These are phyloP conservation scores for Drosophila nr. perissopoda DNA, from an alignment of 2,888 invertebrate genomes.

Conservation along the genomic window DNA sequence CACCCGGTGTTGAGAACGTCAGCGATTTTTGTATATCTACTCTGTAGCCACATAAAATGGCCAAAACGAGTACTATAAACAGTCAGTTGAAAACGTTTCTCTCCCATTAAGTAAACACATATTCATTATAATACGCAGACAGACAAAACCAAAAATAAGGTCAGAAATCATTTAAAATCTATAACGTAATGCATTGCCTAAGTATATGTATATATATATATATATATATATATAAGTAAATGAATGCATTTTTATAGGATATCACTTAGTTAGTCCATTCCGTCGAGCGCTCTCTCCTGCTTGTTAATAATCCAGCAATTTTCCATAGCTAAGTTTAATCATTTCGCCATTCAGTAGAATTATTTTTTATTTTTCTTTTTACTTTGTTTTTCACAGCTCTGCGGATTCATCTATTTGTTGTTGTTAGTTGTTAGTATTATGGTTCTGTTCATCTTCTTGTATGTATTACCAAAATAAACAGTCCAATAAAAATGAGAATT, in stretches of 20 bases:
- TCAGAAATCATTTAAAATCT: not conserved
- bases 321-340: constrained; percentile 63
- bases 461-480: constrained; percentile 53
- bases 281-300: not conserved
- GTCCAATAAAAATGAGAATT: constrained; percentile 25
- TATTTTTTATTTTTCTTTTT: constrained; percentile 4
- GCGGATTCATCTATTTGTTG: constrained; percentile 48
- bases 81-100: not conserved
- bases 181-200: not conserved
- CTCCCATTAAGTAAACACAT: not conserved
- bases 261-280: not conserved
- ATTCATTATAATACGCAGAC: not conserved
- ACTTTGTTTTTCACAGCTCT: constrained; percentile 1
- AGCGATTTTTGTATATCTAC: constrained; percentile 14
- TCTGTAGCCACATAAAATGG: not conserved
- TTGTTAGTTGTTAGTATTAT: constrained; percentile 17
- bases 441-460: constrained; percentile 10
- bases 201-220: not conserved
- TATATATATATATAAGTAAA: not conserved
- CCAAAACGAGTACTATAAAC: not conserved
- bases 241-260: not conserved
- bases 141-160: not conserved
- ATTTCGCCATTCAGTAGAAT: constrained; percentile 70
- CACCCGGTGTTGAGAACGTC: constrained; percentile 13
- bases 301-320: constrained; percentile 29